Evolutionary conservation across 2,888 invertebrate genomes (phyloP), one percentile per base, ranked within the genome.

Genomic region (Eupithecia exiguata): DNA sequence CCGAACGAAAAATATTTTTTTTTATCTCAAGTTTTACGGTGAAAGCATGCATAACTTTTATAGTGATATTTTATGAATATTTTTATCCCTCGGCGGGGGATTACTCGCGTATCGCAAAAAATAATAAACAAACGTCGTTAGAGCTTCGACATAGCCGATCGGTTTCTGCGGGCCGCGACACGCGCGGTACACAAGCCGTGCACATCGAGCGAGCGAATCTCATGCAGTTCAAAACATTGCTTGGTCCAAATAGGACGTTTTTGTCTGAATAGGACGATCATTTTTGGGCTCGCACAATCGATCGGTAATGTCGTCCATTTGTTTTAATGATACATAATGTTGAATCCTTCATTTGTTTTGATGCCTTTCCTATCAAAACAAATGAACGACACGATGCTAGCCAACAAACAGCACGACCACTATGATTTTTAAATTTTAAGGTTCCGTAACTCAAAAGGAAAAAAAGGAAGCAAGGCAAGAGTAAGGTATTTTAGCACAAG

Each of bases 51-150:
- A 70, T 21, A 70, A 75, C 49, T 70, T 74, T 70, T 72, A 68
- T 74, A 74, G 69, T 63, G 68, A 74, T 71, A 68, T 72, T 74
- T 74, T 75, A 69, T 70, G 75, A 71, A 77, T 75, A 75, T 71
- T 63, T 69, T 70, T 70, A 70, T 72, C 67, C 72, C 69, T 30
- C 74, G 67, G 74, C 68, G 74, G 74, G 71, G 72, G 75, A 75
- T 74, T 75, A 74, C 74, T 76, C 49, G 74, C 71, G 75, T 70
- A 74, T 71, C 74, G 75, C 62, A 71, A 72, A 74, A 74, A 73
- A 78, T 74, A 74, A 76, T 76, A 78, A 76, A 78, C 76, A 76
- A 78, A 76, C 75, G 66, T 69, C 75, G 76, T 78, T 76, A 76
- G 70, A 65, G 76, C 61, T 69, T 71, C 74, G 76, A 76, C 74